phyloP scores from a whole-genome alignment of 2,797 vertebrate species.

The Macrochelys suwanniensis region DNA sequence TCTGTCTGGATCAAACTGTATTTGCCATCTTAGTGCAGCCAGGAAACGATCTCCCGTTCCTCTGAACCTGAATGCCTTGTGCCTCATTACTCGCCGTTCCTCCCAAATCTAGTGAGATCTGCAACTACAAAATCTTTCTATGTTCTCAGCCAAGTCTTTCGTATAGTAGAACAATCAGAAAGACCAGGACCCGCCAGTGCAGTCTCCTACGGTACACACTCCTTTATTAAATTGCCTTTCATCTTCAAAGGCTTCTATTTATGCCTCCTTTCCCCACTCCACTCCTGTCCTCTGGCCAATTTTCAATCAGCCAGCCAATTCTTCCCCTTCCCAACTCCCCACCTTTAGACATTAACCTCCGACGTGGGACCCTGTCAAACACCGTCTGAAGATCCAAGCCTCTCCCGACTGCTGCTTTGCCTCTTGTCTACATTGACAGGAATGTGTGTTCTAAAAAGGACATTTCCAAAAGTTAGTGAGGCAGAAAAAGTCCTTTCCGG shows the following conservation, averaged over 20 bases:
- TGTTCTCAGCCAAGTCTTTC: conserved; percentile 75
- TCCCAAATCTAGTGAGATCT: conserved; percentile 60
- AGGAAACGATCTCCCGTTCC: conserved; percentile 36
- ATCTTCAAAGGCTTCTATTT: conserved; percentile 77
- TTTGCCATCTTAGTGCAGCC: conserved; percentile 56
- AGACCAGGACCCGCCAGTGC: conserved; percentile 72
- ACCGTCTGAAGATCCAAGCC: conserved; percentile 74
- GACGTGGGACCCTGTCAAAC: conserved; percentile 68
- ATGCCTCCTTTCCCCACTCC: conserved; percentile 72
- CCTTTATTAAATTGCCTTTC: conserved; percentile 78
- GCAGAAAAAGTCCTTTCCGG: conserved; percentile 79
- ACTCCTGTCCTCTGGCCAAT: conserved; percentile 75
- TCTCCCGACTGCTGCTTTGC: conserved; percentile 75
- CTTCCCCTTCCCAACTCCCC: conserved; percentile 75
- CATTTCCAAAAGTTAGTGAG: conserved; percentile 79
- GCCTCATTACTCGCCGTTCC: conserved; percentile 53
- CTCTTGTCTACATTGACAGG: conserved; percentile 73
- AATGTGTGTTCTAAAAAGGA: conserved; percentile 72
- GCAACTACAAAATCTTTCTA: conserved; percentile 70
- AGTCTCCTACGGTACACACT: conserved; percentile 71
- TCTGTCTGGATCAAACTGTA: conserved; percentile 23
- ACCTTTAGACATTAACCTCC: conserved; percentile 76
- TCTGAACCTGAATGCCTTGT: conserved; percentile 4
- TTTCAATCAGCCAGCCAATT: conserved; percentile 76
- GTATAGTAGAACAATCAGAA: conserved; percentile 74